phyloP scores from a whole-genome alignment of 2,888 invertebrate species.

The Cryptosula pallasiana region DNA sequence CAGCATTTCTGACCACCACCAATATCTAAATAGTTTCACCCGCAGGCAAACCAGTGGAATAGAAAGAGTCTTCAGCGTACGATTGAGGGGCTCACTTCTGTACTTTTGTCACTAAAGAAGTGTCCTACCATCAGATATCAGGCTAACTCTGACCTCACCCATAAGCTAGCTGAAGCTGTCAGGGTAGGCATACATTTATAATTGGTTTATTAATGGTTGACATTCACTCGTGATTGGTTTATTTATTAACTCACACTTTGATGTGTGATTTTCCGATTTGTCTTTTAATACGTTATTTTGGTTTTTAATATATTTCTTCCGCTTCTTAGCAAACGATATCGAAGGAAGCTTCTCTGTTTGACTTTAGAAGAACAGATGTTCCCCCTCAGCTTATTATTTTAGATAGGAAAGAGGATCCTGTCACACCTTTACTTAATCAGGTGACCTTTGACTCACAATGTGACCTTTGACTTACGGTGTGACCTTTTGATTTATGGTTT shows the following conservation, averaged over 20 bases:
- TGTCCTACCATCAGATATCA: constrained; percentile 85
- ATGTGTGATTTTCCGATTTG: too few species aligned
- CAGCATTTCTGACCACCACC: too few species aligned
- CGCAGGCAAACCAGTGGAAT: constrained; percentile 63
- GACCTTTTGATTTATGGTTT: too few species aligned
- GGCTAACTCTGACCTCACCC: constrained; percentile 76
- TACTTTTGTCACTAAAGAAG: constrained; percentile 83
- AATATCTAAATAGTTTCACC: too few species aligned
- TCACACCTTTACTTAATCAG: constrained; percentile 89
- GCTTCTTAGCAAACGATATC: constrained; percentile 67
- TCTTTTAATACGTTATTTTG: too few species aligned
- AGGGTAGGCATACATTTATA: too few species aligned
- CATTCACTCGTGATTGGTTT: too few species aligned
- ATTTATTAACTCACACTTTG: too few species aligned
- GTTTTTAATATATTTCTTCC: not conserved
- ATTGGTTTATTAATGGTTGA: too few species aligned
- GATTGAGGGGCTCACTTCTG: constrained; percentile 76
- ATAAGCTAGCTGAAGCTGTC: constrained; percentile 76
- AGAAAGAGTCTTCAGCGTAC: constrained; percentile 71
- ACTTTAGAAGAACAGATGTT: constrained; percentile 68
- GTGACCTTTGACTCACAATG: too few species aligned
- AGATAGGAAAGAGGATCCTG: constrained; percentile 88
- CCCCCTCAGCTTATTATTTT: constrained; percentile 79
- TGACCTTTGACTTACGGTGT: too few species aligned
- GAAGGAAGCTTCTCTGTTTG: constrained; percentile 81